Percentiles rank a stretch among this genome's conserved stretches.
Conservation (phyloP, 1,140 invertebrate species). For the Heterodera schachtii region DNA sequence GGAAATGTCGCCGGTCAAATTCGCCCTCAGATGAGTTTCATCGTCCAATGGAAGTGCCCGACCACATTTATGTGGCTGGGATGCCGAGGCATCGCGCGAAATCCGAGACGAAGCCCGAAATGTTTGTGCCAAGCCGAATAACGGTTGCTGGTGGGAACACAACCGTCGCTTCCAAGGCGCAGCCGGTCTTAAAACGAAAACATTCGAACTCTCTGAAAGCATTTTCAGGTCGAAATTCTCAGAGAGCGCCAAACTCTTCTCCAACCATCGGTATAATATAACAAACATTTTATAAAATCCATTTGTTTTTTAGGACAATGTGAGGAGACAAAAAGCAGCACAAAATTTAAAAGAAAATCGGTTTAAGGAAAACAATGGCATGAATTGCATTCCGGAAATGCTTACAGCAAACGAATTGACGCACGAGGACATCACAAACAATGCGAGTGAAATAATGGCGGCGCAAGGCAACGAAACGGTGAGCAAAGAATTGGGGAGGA, state of each 20-base stretch:
- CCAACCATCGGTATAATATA: conserved; percentile 8
- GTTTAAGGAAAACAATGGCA: conserved; percentile 10
- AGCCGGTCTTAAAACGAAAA: neutral
- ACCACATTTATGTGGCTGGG: conserved; percentile 26
- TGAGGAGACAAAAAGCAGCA: neutral
- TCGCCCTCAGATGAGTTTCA: neutral
- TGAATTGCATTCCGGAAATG: conserved; percentile 15
- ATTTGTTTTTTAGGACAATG: neutral
- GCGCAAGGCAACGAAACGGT: neutral
- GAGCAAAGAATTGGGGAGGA: neutral
- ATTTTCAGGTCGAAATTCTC: conserved; percentile 14
- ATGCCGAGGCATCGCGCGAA: neutral
- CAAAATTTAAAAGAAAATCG: neutral
- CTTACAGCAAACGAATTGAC: conserved; percentile 15
- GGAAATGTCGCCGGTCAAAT: neutral
- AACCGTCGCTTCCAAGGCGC: conserved; percentile 23
- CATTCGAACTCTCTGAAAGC: neutral
- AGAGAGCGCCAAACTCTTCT: conserved; percentile 10
- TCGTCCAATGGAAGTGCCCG: conserved; percentile 17
- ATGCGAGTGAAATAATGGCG: neutral
- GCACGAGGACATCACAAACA: neutral
- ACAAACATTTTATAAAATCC: neutral
- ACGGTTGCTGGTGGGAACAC: conserved; percentile 21
- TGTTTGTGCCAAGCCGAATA: conserved; percentile 26
- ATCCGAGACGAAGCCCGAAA: conserved; percentile 1